Base-by-base conservation (phyloP, 2,797 vertebrate species). In the Gadopsis bispinosus region DNA sequence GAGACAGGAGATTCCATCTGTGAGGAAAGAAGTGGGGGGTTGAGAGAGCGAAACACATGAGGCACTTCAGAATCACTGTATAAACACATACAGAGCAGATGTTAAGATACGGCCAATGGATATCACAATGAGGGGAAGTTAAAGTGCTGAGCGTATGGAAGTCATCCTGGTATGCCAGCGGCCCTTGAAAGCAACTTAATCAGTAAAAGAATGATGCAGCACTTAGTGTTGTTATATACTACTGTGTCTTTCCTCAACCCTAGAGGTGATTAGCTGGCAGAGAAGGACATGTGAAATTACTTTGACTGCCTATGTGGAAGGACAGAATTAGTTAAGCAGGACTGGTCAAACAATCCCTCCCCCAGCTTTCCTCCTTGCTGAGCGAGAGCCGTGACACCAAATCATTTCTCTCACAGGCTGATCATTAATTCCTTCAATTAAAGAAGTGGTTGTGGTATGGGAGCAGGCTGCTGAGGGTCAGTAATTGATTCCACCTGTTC, bases 1-100 rank as follows among this genome's bases (percentile, higher is more conserved):
- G 98, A 97, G 83, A 97, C 96, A 0, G 98, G 97, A 91, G 98
- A 99, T 79, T 99, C 98, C 97, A 99, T 99, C 98, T 99, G 96
- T 10, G 64, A 73, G 86, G 89, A 73, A 64, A 93, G 77, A 84
- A 65, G 76, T 63, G 60, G 72, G 72, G 71, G 75, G 74, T 73
- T 62, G 66, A 67, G 72, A 75, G 63, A 76, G 50, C 64, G 54
- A 54, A 55, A 76, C 74, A 91, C 79, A 79, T 80, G 61, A 89
- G 80, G 82, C 72, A 81, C 67, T 81, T 86, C 53, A 78, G 67
- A 88, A 80, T 50, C 61, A 64, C 69, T 53, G 48, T 66, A 71
- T 88, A 91, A 90, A 92, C 88, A 86, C 63, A 73, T n/a, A 76
- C 53, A 69, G 65, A 77, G 78, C 83, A 83, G 74, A 90, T 87